These are phyloP conservation scores for Morbakka virulenta DNA, from an alignment of 30 jellyfish, hydroid and myxozoan species.

Conservation along the genomic window DNA sequence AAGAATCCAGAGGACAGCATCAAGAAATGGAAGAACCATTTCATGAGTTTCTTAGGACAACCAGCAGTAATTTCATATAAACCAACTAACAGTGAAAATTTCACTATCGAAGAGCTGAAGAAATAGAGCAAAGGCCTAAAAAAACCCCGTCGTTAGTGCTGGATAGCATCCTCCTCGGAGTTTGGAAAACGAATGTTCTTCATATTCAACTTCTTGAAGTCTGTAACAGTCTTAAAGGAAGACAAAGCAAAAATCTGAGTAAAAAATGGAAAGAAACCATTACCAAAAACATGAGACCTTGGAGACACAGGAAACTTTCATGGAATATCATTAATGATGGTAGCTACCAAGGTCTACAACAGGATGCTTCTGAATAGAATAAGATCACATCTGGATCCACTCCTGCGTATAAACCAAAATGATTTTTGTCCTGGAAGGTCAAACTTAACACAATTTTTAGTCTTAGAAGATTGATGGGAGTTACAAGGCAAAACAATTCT, in stretches of 20 bases:
- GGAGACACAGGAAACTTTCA: neutral
- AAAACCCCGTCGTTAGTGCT: neutral
- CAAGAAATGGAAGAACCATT: too few species aligned
- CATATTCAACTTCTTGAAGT: neutral
- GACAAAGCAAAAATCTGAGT: neutral
- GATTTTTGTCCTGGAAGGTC: neutral
- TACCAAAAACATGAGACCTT: neutral
- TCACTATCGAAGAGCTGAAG: neutral
- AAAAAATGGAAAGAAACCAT: neutral
- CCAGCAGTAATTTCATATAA: too few species aligned
- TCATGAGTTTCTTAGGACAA: too few species aligned
- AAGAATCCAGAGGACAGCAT: too few species aligned
- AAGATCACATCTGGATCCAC: neutral
- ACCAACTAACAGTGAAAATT: neutral
- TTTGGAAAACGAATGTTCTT: neutral
- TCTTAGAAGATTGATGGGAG: too few species aligned
- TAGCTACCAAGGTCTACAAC: neutral
- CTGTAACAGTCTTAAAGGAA: conserved; percentile 1
- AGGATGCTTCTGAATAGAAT: conserved; percentile 5
- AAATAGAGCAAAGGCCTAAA: neutral
- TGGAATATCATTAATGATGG: neutral
- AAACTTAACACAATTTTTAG: too few species aligned
- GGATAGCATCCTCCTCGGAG: neutral
- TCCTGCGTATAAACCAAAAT: conserved; percentile 5
- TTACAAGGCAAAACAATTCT: too few species aligned